A percentile compares a stretch with the other conserved stretches of the same genome.
These are phyloP conservation scores for Chloroclystis v-ata DNA, from an alignment of 2,888 invertebrate species.

Conservation along the genomic window DNA sequence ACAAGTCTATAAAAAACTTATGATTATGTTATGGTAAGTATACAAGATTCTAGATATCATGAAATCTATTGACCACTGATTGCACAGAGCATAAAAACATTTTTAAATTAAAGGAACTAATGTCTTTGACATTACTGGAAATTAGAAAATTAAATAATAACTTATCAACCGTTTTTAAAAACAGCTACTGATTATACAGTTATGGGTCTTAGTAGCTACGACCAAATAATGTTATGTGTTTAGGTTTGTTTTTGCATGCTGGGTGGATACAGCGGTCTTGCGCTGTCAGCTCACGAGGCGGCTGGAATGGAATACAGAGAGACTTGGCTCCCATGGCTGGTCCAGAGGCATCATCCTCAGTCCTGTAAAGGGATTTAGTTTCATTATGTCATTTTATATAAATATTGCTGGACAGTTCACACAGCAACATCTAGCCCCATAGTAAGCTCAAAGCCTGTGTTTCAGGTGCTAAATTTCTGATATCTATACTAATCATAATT, in stretches of 20 bases:
- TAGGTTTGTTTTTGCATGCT: constrained; percentile 86
- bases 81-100: too few relatives aligned
- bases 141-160: not conserved
- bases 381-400: not conserved
- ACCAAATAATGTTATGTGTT: constrained; percentile 95
- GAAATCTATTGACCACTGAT: too few relatives aligned
- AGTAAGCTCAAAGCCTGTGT: too few relatives aligned
- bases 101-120: not conserved
- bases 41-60: too few relatives aligned
- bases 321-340: constrained; percentile 99
- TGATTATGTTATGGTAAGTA: too few relatives aligned
- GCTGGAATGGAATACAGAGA: constrained; percentile 97
- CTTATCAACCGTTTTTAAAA: not conserved
- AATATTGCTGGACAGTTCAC: too few relatives aligned
- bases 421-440: too few relatives aligned
- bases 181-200: too few relatives aligned
- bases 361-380: too few relatives aligned
- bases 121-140: not conserved
- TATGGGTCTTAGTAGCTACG: constrained; percentile 85
- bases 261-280: constrained; percentile 92
- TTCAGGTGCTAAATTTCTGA: too few relatives aligned
- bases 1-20: too few relatives aligned
- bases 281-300: constrained; percentile 81
- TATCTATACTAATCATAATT: too few relatives aligned
- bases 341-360: constrained; percentile 79